Percentiles rank a stretch among this genome's conserved stretches.
phyloP scores from a whole-genome alignment of 1,140 invertebrate species.

The Drosophila nasuta region DNA sequence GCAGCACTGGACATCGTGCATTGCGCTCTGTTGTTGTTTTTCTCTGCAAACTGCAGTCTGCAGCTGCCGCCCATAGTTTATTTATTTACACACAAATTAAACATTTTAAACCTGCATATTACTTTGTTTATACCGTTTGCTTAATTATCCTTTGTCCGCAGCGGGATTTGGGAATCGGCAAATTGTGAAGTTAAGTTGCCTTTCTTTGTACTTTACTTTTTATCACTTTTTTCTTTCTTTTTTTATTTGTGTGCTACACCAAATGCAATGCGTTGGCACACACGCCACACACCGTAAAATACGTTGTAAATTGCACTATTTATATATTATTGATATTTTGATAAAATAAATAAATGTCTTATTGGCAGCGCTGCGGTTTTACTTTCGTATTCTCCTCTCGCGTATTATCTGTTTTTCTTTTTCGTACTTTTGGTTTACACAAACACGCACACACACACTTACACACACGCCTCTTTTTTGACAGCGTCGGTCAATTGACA shows the following conservation, averaged over 20 bases:
- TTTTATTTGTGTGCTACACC: slow-evolving; percentile 24
- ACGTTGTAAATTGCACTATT: slow-evolving; percentile 31
- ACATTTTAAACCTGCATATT: slow-evolving; percentile 8
- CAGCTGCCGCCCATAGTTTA: slow-evolving; percentile 19
- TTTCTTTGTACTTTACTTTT: slow-evolving; percentile 71
- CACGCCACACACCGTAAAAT: slow-evolving; percentile 22
- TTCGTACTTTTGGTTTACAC: slow-evolving; percentile 69
- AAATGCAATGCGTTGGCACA: slow-evolving; percentile 45
- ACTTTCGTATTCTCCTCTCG: slow-evolving; percentile 28
- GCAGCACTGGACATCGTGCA: slow-evolving; percentile 31
- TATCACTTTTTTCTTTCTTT: slow-evolving; percentile 72
- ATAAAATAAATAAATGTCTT: slow-evolving; percentile 49
- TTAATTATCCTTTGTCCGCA: slow-evolving; percentile 68
- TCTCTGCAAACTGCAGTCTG: slow-evolving; percentile 14
- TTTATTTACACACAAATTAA: slow-evolving; percentile 12
- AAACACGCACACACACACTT: slow-evolving; percentile 52
- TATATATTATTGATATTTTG: slow-evolving; percentile 38
- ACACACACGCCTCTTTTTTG: slow-evolving; percentile 56
- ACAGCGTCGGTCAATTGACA: slow-evolving; percentile 53
- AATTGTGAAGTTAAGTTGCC: slow-evolving; percentile 4
- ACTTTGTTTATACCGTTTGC: slow-evolving; percentile 62
- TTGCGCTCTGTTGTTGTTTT: slow-evolving; percentile 50
- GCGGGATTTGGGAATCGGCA: slow-evolving; percentile 26
- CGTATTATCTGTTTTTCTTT: slow-evolving; percentile 53
- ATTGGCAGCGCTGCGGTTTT: slow-evolving; percentile 55